phyloP scores from a whole-genome alignment of 2,113 vertebrate species.

The Perccottus glenii region DNA sequence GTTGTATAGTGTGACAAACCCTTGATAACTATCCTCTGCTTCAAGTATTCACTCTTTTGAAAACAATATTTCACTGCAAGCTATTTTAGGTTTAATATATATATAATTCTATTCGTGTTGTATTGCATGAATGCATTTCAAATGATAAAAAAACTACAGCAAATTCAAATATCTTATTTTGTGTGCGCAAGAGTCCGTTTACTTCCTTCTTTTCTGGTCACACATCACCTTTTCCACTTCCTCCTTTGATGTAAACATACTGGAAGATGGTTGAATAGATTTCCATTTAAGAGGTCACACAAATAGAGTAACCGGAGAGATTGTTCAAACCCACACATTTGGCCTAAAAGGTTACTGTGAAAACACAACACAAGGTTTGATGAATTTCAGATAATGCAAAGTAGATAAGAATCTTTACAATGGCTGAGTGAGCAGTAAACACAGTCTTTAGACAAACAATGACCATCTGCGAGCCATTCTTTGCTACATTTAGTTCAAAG shows the following conservation, averaged over 20 bases:
- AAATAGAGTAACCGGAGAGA: conserved; percentile 8
- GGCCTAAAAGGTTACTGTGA: neutral
- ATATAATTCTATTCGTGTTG: neutral
- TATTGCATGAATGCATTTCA: conserved; percentile 5
- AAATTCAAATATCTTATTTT: conserved; percentile 55
- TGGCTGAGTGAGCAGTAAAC: neutral
- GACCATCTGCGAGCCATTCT: neutral
- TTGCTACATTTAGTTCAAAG: conserved; percentile 14
- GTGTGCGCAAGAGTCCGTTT: conserved; percentile 45
- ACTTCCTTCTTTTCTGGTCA: conserved; percentile 50
- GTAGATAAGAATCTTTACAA: neutral
- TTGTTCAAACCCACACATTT: neutral
- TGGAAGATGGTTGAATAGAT: conserved; percentile 33
- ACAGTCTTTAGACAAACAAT: conserved; percentile 1
- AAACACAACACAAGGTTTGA: too few relatives aligned
- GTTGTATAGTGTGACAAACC: neutral
- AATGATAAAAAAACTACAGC: conserved; percentile 24
- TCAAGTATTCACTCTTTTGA: neutral
- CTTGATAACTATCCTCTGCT: neutral
- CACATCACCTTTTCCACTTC: conserved; percentile 64
- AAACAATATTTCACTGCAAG: neutral
- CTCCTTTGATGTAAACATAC: conserved; percentile 37
- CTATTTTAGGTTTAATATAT: neutral
- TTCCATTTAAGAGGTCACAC: conserved; percentile 15
- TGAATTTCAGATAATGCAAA: neutral